Base-by-base conservation (phyloP, 2,797 vertebrate genomes). In the Propithecus deckenii region DNA sequence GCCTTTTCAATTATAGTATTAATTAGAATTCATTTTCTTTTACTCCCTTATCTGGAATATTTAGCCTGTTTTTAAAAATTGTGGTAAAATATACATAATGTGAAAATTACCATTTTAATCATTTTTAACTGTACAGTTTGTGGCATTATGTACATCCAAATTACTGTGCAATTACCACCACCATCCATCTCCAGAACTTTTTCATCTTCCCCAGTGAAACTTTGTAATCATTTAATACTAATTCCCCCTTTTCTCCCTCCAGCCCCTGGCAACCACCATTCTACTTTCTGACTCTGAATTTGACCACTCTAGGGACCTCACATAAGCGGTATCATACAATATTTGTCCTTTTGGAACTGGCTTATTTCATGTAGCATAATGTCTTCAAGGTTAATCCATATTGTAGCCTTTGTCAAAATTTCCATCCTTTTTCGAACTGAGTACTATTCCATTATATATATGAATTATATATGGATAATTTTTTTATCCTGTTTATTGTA, bases 11-110 rank as follows among this genome's bases (percentile, higher is more conserved):
- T 48, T 88, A 79, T 12, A 41, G 17, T 89, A 23, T 69, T 65
- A n/a, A 57, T 91, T 90, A 74, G 57, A 76, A 84, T 81, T 80
- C 28, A n/a, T 86, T 95, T 92, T 74, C 48, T 93, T 92, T 92
- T 79, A 48, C 23, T 97, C 46, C 43, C 50, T 71, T 32, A 35
- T 48, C n/a, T 93, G 46, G 30, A 86, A 52, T 87, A 86, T 65
- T 93, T 65, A 86, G 35, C 65, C 20, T 87, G 4, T 55, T 65
- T 80, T 55, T 38, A 32, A 41, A 67, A 94, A 50, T 78, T 55
- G 5, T 91, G 22, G 20, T 72, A 72, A 92, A 81, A 79, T 86
- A 69, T 25, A 20, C 1, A 15, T 43, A 61, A 67, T 30, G 61
- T 57, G 69, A 67, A 93, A 78, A 84, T 59, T 30, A 13, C n/a